A percentile compares a stretch with the other conserved stretches of the same genome.
Conservation (phyloP, 1,140 invertebrate genomes). For the Lithobius niger region DNA sequence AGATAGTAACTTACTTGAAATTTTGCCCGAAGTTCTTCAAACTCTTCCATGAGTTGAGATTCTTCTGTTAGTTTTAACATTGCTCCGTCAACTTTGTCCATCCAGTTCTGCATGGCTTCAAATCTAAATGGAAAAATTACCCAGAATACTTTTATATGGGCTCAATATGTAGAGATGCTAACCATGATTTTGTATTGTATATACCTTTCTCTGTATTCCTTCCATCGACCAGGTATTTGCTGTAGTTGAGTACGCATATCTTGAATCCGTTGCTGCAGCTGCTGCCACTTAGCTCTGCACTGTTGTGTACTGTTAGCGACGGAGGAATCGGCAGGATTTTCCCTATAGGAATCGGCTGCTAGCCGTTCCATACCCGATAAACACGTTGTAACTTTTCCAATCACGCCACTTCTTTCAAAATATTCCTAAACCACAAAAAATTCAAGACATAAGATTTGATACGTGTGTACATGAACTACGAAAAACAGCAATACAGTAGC, state of each 20-base stretch:
- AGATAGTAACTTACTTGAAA: constrained; percentile 74
- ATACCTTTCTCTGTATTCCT: constrained; percentile 61
- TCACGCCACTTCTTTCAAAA: neutral
- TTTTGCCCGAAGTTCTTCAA: constrained; percentile 68
- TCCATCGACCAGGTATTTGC: constrained; percentile 80
- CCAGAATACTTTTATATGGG: neutral
- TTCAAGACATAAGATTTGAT: too few species aligned
- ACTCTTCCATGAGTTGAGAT: constrained; percentile 68
- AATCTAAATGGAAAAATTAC: constrained; percentile 33
- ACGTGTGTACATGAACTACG: too few species aligned
- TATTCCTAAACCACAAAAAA: too few species aligned
- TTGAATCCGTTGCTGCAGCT: constrained; percentile 51
- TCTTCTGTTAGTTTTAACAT: constrained; percentile 69
- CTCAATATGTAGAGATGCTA: neutral
- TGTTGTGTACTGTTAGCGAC: neutral
- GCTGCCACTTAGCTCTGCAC: constrained; percentile 45
- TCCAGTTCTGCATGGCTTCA: constrained; percentile 72
- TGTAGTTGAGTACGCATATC: constrained; percentile 58
- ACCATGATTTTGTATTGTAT: constrained; percentile 14
- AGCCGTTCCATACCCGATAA: neutral
- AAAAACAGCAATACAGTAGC: too few species aligned
- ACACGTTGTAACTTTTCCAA: neutral
- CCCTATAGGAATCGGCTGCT: neutral
- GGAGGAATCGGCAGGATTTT: neutral
- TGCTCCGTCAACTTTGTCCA: constrained; percentile 70